A percentile compares a stretch with the other conserved stretches of the same genome.
phyloP scores from a whole-genome alignment of 2,888 invertebrate genomes.

The Rhabditoides inermis region DNA sequence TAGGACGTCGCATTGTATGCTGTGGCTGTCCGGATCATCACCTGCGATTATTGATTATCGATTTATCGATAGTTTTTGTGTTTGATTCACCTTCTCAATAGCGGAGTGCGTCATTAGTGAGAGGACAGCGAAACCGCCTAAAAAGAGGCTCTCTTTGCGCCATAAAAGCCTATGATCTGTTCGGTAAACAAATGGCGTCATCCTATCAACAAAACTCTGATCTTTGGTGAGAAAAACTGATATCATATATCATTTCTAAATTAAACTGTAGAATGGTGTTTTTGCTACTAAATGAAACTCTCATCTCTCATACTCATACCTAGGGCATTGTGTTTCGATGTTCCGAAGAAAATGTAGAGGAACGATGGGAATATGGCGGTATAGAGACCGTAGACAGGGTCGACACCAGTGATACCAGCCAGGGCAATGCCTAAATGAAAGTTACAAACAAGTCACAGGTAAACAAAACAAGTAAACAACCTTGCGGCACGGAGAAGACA shows the following conservation, averaged over 20 bases:
- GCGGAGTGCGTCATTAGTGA: conserved; percentile 48
- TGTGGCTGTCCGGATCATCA: conserved; percentile 22
- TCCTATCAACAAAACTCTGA: too few relatives aligned
- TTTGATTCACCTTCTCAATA: conserved; percentile 36
- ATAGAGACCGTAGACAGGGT: conserved; percentile 49
- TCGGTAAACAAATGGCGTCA: too few relatives aligned
- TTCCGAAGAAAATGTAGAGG: conserved; percentile 49
- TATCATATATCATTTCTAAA: too few relatives aligned
- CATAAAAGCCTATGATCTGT: too few relatives aligned
- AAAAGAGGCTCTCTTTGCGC: too few relatives aligned
- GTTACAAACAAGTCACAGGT: not conserved
- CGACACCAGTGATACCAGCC: conserved; percentile 48
- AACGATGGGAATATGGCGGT: conserved; percentile 51
- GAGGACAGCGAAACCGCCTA: conserved; percentile 47
- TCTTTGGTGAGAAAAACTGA: too few relatives aligned
- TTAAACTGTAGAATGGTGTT: too few relatives aligned
- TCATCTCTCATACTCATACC: conserved; percentile 19
- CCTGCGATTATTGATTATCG: too few relatives aligned
- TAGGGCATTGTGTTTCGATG: conserved; percentile 47
- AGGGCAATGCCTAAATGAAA: conserved; percentile 43
- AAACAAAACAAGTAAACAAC: conserved; percentile 8
- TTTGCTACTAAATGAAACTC: not conserved
- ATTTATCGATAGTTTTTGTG: not conserved
- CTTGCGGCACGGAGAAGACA: conserved; percentile 47
- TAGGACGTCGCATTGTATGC: conserved; percentile 25